Conservation (phyloP, 2,888 invertebrate species). For the Agriopis leucophaearia region DNA sequence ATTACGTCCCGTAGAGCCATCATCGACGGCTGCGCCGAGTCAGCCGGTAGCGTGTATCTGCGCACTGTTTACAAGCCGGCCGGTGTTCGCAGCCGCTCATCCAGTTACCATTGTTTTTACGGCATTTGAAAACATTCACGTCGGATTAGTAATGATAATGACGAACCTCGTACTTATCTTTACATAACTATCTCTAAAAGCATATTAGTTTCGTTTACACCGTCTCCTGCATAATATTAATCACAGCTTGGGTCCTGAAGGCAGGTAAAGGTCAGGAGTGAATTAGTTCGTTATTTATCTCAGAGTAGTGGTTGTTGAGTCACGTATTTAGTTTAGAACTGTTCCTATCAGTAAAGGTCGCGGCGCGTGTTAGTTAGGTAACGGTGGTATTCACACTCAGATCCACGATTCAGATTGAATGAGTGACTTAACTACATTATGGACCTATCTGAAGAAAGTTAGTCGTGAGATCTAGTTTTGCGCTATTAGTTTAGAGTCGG, state of each 20-base stretch:
- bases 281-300: conserved; percentile 37
- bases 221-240: conserved; percentile 4
- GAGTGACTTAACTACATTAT: conserved; percentile 33
- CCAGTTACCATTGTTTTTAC: conserved; percentile 28
- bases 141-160: conserved; percentile 2
- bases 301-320: conserved; percentile 22
- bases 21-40: conserved; percentile 22
- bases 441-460: conserved; percentile 35
- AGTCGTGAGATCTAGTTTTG: conserved; percentile 31
- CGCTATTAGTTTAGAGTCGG: conserved; percentile 18
- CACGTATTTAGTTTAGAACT: conserved; percentile 16
- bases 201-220: not conserved
- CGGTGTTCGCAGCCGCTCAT: conserved; percentile 16
- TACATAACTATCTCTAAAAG: not conserved
- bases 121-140: conserved; percentile 13
- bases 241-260: not conserved
- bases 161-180: not conserved
- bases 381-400: conserved; percentile 41
- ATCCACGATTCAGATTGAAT: conserved; percentile 44
- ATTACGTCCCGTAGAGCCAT: not conserved
- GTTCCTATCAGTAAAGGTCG: conserved; percentile 22
- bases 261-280: conserved; percentile 29
- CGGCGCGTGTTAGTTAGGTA: conserved; percentile 26
- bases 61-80: conserved; percentile 33
- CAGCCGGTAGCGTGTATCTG: conserved; percentile 15